A percentile compares a stretch with the other conserved stretches of the same genome.
These are phyloP conservation scores for Tokudaia tokunoshimensis DNA, from an alignment of 2,797 vertebrate species.

Conservation along the genomic window DNA sequence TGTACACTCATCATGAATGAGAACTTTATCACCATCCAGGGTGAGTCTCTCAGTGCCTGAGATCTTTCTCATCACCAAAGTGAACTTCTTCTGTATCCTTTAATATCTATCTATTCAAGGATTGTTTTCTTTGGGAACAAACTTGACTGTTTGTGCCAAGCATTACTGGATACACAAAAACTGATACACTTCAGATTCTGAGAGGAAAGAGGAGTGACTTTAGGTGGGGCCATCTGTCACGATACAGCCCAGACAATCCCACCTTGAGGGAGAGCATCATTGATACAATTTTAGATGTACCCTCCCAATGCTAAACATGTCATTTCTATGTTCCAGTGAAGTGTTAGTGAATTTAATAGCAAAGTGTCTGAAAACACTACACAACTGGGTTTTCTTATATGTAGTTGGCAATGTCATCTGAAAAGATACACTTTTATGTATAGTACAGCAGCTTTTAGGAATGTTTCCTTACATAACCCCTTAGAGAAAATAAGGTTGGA, in stretches of 20 bases:
- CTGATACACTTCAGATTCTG: neutral
- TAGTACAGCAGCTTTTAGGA: conserved; percentile 28
- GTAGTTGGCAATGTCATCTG: conserved; percentile 6
- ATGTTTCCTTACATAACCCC: neutral
- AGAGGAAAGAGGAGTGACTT: neutral
- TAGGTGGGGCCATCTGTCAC: conserved; percentile 41
- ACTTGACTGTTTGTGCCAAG: neutral
- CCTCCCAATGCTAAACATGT: neutral
- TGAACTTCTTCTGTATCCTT: neutral
- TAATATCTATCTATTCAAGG: neutral
- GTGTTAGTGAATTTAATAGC: conserved; percentile 5
- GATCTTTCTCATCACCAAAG: conserved; percentile 17
- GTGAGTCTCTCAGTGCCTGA: neutral
- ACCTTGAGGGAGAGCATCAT: neutral
- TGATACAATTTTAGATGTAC: neutral
- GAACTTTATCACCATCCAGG: neutral
- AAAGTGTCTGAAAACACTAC: conserved; percentile 15
- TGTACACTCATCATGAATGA: neutral
- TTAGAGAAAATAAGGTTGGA: neutral
- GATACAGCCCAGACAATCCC: neutral
- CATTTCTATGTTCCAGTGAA: neutral
- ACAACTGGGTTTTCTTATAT: neutral
- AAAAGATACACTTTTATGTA: conserved; percentile 13
- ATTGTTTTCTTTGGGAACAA: neutral
- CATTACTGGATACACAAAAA: neutral